Conservation (phyloP, 53 echinoderm and acorn worm genomes). For the Holothuria scabra region DNA sequence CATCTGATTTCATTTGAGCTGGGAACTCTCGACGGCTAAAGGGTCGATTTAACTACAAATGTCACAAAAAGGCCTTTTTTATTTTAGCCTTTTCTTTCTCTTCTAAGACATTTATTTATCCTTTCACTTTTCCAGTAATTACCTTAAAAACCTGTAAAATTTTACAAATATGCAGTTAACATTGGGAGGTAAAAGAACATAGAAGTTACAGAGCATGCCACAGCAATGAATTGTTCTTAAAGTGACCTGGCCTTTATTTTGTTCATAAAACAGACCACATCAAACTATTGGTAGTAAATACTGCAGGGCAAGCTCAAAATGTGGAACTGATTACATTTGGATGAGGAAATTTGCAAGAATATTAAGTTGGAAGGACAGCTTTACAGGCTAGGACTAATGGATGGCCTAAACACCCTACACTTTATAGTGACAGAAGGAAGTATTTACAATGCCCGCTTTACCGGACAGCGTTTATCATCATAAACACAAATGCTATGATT, state of each 20-base stretch:
- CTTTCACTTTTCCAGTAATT: constrained; percentile 29
- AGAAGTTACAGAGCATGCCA: no score
- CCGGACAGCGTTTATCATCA: constrained; percentile 15
- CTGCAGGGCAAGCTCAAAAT: not conserved
- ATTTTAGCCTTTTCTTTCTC: not conserved
- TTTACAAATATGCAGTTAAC: constrained; percentile 46
- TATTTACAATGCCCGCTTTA: no score
- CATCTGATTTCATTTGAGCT: constrained; percentile 24
- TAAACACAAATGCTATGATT: constrained; percentile 30
- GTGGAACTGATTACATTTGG: constrained; percentile 4
- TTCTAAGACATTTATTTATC: not conserved
- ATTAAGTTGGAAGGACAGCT: constrained; percentile 37
- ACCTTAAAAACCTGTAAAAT: constrained; percentile 43
- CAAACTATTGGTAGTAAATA: constrained; percentile 30
- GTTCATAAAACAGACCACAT: constrained; percentile 31
- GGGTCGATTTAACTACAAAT: constrained; percentile 48
- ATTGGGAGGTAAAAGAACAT: not conserved
- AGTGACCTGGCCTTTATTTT: constrained; percentile 50
- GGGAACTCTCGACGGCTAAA: not conserved
- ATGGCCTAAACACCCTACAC: no score
- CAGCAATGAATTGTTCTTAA: not conserved
- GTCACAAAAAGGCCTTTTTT: constrained; percentile 17
- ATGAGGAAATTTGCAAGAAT: constrained; percentile 33
- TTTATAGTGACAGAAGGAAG: no score
- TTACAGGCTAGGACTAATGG: constrained; percentile 32